A percentile compares a stretch with the other conserved stretches of the same genome.
Evolutionary conservation across 2,888 invertebrate species (phyloP).

Genomic region (Mythimna loreyi): DNA sequence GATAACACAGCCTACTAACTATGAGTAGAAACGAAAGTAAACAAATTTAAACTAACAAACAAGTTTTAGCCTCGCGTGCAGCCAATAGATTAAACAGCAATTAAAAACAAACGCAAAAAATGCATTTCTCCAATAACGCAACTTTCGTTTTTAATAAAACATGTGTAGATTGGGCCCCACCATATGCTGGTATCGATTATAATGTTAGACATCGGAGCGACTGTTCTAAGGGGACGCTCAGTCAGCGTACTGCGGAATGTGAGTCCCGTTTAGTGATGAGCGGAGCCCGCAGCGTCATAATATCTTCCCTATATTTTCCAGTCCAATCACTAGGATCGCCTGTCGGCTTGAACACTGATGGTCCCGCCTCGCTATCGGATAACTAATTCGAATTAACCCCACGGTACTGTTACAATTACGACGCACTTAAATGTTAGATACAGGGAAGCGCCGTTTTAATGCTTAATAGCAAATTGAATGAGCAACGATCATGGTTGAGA

Average conservation of each 20-base stretch:
- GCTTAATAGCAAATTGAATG: slow-evolving; percentile 78
- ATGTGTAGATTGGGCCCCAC: slow-evolving; percentile 32
- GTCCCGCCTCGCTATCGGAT: slow-evolving; percentile 70
- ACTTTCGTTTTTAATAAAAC: slow-evolving; percentile 64
- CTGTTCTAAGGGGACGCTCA: slow-evolving; percentile 45
- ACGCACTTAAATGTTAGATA: slow-evolving; percentile 72
- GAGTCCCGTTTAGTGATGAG: slow-evolving; percentile 78
- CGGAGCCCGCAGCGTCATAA: slow-evolving; percentile 68
- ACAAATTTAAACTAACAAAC: slow-evolving; percentile 60
- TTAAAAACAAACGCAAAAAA: slow-evolving; percentile 62
- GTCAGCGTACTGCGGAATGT: slow-evolving; percentile 72
- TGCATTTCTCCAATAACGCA: slow-evolving; percentile 58
- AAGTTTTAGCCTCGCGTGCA: slow-evolving; percentile 60
- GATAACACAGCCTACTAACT: slow-evolving; percentile 46
- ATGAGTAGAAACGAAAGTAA: slow-evolving; percentile 62
- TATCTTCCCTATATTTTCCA: slow-evolving; percentile 70
- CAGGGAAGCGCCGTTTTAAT: slow-evolving; percentile 70
- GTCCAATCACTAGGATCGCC: slow-evolving; percentile 76
- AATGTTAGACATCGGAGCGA: not conserved
- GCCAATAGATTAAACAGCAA: slow-evolving; percentile 46
- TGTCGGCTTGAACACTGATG: slow-evolving; percentile 57
- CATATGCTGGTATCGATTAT: slow-evolving; percentile 20
- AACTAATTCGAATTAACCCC: slow-evolving; percentile 80
- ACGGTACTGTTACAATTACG: slow-evolving; percentile 74
- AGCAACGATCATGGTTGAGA: slow-evolving; percentile 59